A percentile compares a stretch with the other conserved stretches of the same genome.
Evolutionary conservation across 2,113 vertebrate genomes (phyloP).

Genomic region (Cephalopterus ornatus): DNA sequence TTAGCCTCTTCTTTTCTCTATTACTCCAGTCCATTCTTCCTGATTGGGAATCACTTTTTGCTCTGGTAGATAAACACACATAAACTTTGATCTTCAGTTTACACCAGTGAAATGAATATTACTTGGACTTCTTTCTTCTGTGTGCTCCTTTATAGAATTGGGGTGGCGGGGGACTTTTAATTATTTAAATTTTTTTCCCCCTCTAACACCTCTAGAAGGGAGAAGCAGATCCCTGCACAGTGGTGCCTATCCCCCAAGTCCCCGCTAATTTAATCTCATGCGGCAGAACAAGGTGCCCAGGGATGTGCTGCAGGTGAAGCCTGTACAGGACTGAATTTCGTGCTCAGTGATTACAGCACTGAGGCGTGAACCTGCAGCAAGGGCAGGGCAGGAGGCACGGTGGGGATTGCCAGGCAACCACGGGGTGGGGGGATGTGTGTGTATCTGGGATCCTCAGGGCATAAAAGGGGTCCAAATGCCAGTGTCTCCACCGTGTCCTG

Average conservation of each 20-base stretch:
- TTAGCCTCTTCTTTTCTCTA: neutral
- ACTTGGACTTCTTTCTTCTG: neutral
- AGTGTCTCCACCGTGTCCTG: neutral
- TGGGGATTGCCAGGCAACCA: rapidly evolving
- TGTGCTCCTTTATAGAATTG: neutral
- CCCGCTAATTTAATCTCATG: neutral
- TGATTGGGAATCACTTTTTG: neutral
- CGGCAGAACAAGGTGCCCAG: neutral
- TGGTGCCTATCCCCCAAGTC: rapidly evolving
- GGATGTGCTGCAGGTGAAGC: neutral
- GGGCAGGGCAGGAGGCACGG: neutral
- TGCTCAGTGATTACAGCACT: neutral
- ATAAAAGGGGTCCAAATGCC: neutral
- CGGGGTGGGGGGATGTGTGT: rapidly evolving
- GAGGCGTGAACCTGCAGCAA: neutral
- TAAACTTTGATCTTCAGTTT: neutral
- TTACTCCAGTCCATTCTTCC: neutral
- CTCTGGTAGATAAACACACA: neutral
- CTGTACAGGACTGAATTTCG: neutral
- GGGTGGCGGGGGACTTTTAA: neutral
- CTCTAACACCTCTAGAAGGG: neutral
- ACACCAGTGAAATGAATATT: neutral
- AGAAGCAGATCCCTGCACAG: neutral
- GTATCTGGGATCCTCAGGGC: neutral
- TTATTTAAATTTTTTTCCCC: neutral